phyloP scores from a whole-genome alignment of 64 coral and sea anemone genomes.

The Pachyseris speciosa region DNA sequence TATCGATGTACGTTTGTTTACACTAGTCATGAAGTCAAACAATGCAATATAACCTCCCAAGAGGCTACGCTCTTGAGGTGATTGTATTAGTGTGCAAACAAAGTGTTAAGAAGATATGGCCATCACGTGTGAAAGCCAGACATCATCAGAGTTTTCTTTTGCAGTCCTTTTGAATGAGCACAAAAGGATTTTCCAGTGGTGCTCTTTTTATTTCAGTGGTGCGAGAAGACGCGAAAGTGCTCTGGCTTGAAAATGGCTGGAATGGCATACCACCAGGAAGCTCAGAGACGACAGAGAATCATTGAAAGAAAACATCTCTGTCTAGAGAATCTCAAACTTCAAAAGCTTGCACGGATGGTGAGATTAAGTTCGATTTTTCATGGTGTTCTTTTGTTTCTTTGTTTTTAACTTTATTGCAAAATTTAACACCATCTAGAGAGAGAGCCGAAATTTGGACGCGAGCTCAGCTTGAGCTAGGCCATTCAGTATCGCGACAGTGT shows the following conservation, averaged over 20 bases:
- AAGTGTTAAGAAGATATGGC: slow-evolving; percentile 4
- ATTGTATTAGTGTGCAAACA: neutral
- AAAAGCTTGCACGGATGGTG: neutral
- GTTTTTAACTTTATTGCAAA: neutral
- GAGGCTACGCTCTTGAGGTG: neutral
- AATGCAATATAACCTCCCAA: slow-evolving; percentile 1
- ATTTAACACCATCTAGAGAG: too few species aligned
- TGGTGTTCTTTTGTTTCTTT: neutral
- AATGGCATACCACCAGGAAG: slow-evolving; percentile 60
- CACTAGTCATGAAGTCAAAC: neutral
- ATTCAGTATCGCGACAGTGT: neutral
- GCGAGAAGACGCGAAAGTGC: neutral
- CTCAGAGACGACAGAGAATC: slow-evolving; percentile 32
- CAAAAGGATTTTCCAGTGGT: neutral
- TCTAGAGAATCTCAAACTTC: slow-evolving; percentile 8
- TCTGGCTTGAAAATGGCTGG: slow-evolving; percentile 27
- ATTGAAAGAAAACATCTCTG: slow-evolving; percentile 44
- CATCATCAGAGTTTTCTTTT: neutral
- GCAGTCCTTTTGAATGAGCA: neutral
- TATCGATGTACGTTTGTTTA: neutral
- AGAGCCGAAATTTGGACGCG: too few species aligned
- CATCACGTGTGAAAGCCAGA: neutral
- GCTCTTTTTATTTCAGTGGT: neutral
- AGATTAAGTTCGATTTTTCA: neutral
- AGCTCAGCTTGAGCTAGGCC: neutral